Evolutionary conservation across 2,888 invertebrate species (phyloP), one percentile per base, ranked within the genome.

Genomic region (Asteroscopus sphinx): DNA sequence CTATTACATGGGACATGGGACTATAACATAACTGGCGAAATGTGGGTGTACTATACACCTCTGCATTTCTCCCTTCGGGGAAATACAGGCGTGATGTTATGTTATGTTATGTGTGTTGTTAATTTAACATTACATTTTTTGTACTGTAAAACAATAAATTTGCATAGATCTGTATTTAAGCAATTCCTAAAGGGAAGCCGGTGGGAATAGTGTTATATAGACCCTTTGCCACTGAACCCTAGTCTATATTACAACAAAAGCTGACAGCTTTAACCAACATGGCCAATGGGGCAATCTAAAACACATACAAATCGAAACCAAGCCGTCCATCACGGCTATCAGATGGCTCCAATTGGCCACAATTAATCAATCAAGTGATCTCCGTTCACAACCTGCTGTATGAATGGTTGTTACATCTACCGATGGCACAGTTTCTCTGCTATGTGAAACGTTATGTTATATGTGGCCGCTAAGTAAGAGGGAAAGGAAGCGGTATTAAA

Each of bases 341-440:
- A 45, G 62, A 63, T 68, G 57, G 46, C 46, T 59, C 54, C 68
- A 66, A 74, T 67, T 57, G 60, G 61, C 54, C 46, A 68, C 65
- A 76, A 76, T 76, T 73, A 74, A 80, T 79, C 78, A 79, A 74
- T 75, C 68, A 62, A 68, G 51, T 57, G 77, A 67, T 78, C 70
- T 73, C 70, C 67, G 68, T 68, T 73, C 60, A 56, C 71, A 68
- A 76, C 79, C 76, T 77, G 80, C 59, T 71, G 59, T 72, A 68
- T 71, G 74, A 79, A 67, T 68, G 71, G 39, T 49, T 17, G 72
- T 67, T 73, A 74, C 64, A 70, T 76, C 67, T 51, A 66, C 58
- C 56, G 53, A 26, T 63, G 75, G 63, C 77, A 72, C 40, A 73
- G 79, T 80, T 80, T 80, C 78, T 59, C 54, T 54, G 54, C 59